Base-by-base conservation (phyloP, 2,888 invertebrate species). In the Acholoe squamosa region DNA sequence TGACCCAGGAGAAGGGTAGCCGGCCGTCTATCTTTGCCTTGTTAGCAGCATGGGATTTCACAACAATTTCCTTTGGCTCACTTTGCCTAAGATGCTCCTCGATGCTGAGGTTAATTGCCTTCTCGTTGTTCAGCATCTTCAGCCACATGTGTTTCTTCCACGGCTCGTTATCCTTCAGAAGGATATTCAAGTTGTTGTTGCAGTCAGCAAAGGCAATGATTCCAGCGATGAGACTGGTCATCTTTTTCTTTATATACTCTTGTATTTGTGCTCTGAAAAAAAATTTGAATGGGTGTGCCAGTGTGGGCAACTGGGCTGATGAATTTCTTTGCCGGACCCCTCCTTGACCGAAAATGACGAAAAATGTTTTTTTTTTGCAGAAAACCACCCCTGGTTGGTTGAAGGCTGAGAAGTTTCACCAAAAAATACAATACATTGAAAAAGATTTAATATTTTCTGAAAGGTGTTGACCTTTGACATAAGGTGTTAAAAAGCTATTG, bases 121-220 rank as follows among this genome's bases (percentile, higher is more conserved):
- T 91, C n/a, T 91, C 91, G 33, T 91, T 90, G 33, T 92, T 90
- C 16, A 94, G 90, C 80, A 94, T 92, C 10, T 89, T 71, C 51
- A 94, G 89, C 94, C 94, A 95, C 76, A 95, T 76, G 19, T 91
- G 43, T 22, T 89, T 51, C 80, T 93, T 91, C 94, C 95, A n/a
- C n/a, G n/a, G n/a, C n/a, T n/a, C 28, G 0, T 51, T 52, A 3
- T 89, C 77, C 12, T 90, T 71, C 31, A 80, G 61, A 28, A 94
- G 89, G 52, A 94, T 91, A 54, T 94, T 94, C 84, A 95, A 92
- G 92, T 95, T 95, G 71, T 91, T 89, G 91, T 95, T 94, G 52
- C 94, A 94, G 92, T 95, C 95, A 34, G 94, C 91, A 90, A 92
- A 93, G 25, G 94, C 94, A 22, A 95, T 91, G 16, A 94, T 92